Evolutionary conservation across 2,888 invertebrate genomes (phyloP), one percentile per base, ranked within the genome.

Genomic region (Ceraclea dissimilis): DNA sequence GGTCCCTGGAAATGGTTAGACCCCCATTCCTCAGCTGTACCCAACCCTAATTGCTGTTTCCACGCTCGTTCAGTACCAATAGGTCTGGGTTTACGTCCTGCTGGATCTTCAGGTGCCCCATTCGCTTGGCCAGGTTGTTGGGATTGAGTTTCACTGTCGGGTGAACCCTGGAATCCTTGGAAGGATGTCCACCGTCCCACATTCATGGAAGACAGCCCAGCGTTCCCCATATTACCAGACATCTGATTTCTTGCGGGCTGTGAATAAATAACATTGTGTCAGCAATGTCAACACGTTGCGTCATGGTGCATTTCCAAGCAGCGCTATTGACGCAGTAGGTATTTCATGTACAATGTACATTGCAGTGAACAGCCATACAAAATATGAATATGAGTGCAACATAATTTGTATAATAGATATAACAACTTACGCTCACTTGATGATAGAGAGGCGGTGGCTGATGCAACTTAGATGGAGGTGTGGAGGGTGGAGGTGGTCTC

Each of bases 51-150:
- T 64, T 57, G 70, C 71, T 65, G 75, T 69, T 86, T 86, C 80
- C 86, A 83, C 34, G 85, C 84, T 65, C 91, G 80, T 73, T 90
- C 91, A 0, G 89, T 90, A 63, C 91, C 91, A 69, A 91, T 91
- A 51, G 91, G 90, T 2, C 86, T 77, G 48, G 86, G 84, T 71
- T 86, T 83, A 22, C 79, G 69, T 58, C 79, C 64, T 48, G 60
- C 54, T 2, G 52, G 17, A 47, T 58, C 59, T 51, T 61, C 60
- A 60, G 59, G 63, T 22, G 60, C 34, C 34, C 59, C 65, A 49
- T 56, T 60, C 55, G 63, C 64, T 60, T 63, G 62, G 47, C 54
- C 65, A 47, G 63, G 65, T 48, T 63, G 56, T 8, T 60, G 63
- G 11, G 1, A 31, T n/a, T 13, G 49, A 16, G 4, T 39, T 39